Percentiles rank a stretch among this genome's conserved stretches.
Evolutionary conservation across 2,113 vertebrate genomes (phyloP).

Genomic region (Halichoeres trimaculatus): DNA sequence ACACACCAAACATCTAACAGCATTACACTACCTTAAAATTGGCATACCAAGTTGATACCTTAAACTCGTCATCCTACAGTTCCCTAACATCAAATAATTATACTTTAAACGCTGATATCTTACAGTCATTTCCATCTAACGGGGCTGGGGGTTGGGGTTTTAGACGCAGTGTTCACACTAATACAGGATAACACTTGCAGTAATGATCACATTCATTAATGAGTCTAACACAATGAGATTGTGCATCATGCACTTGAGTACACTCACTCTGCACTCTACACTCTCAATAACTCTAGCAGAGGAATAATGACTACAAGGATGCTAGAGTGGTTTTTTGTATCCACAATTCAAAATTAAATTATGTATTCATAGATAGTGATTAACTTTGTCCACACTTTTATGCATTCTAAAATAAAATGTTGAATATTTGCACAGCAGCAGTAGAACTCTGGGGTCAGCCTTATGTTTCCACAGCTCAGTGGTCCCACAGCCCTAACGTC

Average conservation of each 20-base stretch:
- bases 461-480: too few relatives aligned
- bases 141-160: too few relatives aligned
- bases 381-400: too few relatives aligned
- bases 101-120: not conserved
- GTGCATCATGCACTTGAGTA: constrained; percentile 22
- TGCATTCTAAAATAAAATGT: too few relatives aligned
- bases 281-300: constrained; percentile 2
- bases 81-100: not conserved
- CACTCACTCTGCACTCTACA: constrained; percentile 3
- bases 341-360: not conserved
- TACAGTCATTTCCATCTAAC: not conserved
- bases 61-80: too few relatives aligned
- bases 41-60: too few relatives aligned
- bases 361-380: not conserved
- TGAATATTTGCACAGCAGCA: too few relatives aligned
- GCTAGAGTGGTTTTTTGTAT: not conserved
- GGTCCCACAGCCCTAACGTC: too few relatives aligned
- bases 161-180: not conserved
- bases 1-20: too few relatives aligned
- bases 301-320: not conserved
- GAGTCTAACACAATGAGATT: not conserved
- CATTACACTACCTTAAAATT: too few relatives aligned
- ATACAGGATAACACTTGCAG: constrained; percentile 13
- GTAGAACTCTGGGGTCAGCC: too few relatives aligned
- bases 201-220: constrained; percentile 7